Evolutionary conservation across 2,888 invertebrate genomes (phyloP).

Genomic region (Choristoneura rosaceana): DNA sequence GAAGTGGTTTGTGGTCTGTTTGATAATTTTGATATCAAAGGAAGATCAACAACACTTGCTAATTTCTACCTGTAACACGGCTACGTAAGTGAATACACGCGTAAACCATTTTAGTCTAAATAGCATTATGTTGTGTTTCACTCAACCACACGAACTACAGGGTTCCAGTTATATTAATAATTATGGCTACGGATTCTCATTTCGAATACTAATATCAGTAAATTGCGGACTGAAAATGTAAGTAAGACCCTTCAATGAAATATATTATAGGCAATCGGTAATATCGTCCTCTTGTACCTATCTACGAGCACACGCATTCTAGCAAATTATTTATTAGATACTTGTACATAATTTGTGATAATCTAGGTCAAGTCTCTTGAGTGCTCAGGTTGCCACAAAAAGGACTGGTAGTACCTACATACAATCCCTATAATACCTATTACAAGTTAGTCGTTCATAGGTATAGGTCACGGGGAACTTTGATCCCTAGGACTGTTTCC

Average conservation of each 20-base stretch:
- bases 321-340: not conserved
- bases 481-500: no score
- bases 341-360: not conserved
- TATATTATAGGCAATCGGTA: not conserved
- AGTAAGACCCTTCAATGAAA: not conserved
- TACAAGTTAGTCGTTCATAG: no score
- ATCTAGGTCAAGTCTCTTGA: not conserved
- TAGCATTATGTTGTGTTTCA: constrained; percentile 4
- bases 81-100: constrained; percentile 2
- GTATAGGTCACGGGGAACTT: no score
- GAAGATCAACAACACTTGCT: constrained; percentile 12
- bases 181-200: not conserved
- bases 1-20: constrained; percentile 1
- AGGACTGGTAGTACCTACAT: no score
- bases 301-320: not conserved
- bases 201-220: constrained; percentile 2
- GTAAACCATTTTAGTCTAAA: constrained; percentile 9
- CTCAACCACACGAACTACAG: constrained; percentile 6
- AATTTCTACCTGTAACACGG: constrained; percentile 2
- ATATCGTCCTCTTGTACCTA: not conserved
- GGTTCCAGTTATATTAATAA: constrained; percentile 5
- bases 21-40: constrained; percentile 14
- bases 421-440: no score
- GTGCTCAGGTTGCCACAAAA: not conserved
- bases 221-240: constrained; percentile 9